Base-by-base conservation (phyloP, 2,888 invertebrate genomes). In the Chrysina gloriosa region DNA sequence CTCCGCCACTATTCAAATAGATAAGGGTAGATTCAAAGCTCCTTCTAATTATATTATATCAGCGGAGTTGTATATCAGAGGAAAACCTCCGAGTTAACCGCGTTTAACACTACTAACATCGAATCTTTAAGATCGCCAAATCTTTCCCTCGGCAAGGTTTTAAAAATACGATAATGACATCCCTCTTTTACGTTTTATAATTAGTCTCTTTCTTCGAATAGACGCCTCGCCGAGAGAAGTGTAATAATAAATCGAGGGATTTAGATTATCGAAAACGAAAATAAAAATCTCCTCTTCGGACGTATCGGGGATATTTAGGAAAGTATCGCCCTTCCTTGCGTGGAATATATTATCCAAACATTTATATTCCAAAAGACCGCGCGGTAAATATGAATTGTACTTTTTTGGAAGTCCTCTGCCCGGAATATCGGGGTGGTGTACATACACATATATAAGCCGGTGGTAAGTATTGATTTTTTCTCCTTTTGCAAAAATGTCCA, bases 21-120 rank as follows among this genome's bases (percentile, higher is more conserved):
- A 82, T 82, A 82, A 82, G 81, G 82, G 82, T 80, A 78, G 79
- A 81, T 79, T 79, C 81, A 80, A 80, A 81, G 80, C 81, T 81
- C 78, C 78, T 80, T 79, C 81, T 82, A 82, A 82, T 82, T 82
- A 82, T 82, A 82, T 82, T 82, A 82, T 81, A 81, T 82, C 81
- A 81, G 80, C 78, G 76, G 80, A 80, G 80, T 82, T 81, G 81
- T 82, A 82, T 81, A 82, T 82, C 82, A 82, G 79, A 77, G 78
- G 77, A 75, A 80, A 81, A 39, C 21, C 25, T 56, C 56, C 56
- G 39, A 56, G 16, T 39, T 56, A 56, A 56, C 56, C 39, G 67
- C 67, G 68, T 69, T 70, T 71, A 71, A 68, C 70, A 69, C 71
- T 68, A 69, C 71, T 70, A 71, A 70, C 69, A 69, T 67, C 69